Evolutionary conservation across 2,797 vertebrate species (phyloP).

Genomic region (Podarcis lilfordi): DNA sequence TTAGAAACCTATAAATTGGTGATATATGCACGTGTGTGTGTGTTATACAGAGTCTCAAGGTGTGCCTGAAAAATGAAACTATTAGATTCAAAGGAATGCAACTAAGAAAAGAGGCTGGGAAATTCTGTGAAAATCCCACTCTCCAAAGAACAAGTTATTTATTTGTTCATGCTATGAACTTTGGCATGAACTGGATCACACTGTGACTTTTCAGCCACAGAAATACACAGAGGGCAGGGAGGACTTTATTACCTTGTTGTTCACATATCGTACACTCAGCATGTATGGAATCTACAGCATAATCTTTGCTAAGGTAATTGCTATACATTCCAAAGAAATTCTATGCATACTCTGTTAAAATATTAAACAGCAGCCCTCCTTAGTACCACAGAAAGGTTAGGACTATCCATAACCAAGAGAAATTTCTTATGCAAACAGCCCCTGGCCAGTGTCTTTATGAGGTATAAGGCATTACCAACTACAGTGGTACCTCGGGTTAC

Average conservation of each 20-base stretch:
- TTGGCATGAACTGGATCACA: not conserved
- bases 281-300: not conserved
- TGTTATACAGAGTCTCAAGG: too few species aligned
- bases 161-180: slow-evolving; percentile 10
- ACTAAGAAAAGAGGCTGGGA: not conserved
- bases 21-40: too few species aligned
- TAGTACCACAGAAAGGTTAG: not conserved
- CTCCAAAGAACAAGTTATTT: not conserved
- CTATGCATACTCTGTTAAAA: slow-evolving; percentile 5
- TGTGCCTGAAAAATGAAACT: not conserved
- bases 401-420: not conserved
- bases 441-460: not conserved
- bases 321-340: not conserved
- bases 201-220: not conserved
- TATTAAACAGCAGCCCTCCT: not conserved
- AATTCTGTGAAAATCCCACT: not conserved
- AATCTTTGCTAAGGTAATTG: not conserved
- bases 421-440: not conserved
- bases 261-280: not conserved
- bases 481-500: too few species aligned
- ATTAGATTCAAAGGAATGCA: not conserved
- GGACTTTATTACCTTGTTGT: not conserved
- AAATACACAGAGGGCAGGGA: not conserved
- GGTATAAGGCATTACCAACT: not conserved
- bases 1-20: not conserved